phyloP scores from a whole-genome alignment of 2,888 invertebrate species.

The Cerastis leucographa region DNA sequence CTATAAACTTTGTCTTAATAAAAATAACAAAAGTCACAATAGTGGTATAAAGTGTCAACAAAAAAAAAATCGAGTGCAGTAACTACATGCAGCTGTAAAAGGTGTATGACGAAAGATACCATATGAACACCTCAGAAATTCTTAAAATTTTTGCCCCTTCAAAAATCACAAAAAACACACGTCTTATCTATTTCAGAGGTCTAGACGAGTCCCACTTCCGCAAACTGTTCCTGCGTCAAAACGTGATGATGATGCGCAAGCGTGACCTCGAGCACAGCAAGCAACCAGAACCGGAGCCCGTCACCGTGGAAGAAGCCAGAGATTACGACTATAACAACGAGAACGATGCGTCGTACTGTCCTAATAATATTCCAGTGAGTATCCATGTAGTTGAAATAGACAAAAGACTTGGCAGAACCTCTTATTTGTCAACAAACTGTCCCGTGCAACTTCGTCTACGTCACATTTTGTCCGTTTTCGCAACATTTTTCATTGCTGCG shows the following conservation, averaged over 20 bases:
- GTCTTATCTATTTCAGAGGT: constrained; percentile 75
- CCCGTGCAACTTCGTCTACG: too few relatives aligned
- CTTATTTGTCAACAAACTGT: too few relatives aligned
- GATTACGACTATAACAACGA: constrained; percentile 89
- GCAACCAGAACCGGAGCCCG: constrained; percentile 72
- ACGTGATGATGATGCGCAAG: constrained; percentile 79
- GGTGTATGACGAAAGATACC: not conserved
- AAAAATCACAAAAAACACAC: too few relatives aligned
- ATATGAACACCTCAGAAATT: not conserved
- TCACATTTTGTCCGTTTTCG: too few relatives aligned
- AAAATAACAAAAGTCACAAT: not conserved
- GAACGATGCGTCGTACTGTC: constrained; percentile 88
- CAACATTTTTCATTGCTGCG: too few relatives aligned
- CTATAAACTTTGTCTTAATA: too few relatives aligned
- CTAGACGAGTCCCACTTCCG: constrained; percentile 87
- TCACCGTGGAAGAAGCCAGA: constrained; percentile 78
- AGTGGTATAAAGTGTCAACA: not conserved
- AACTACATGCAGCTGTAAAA: not conserved
- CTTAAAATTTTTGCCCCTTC: not conserved
- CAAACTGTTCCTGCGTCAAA: constrained; percentile 82
- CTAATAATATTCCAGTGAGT: constrained; percentile 80
- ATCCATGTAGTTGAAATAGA: not conserved
- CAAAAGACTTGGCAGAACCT: not conserved
- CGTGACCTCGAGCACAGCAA: constrained; percentile 72
- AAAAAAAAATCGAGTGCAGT: not conserved